Conservation (phyloP, 2,888 invertebrate genomes). For the Drosophila imparisetae region DNA sequence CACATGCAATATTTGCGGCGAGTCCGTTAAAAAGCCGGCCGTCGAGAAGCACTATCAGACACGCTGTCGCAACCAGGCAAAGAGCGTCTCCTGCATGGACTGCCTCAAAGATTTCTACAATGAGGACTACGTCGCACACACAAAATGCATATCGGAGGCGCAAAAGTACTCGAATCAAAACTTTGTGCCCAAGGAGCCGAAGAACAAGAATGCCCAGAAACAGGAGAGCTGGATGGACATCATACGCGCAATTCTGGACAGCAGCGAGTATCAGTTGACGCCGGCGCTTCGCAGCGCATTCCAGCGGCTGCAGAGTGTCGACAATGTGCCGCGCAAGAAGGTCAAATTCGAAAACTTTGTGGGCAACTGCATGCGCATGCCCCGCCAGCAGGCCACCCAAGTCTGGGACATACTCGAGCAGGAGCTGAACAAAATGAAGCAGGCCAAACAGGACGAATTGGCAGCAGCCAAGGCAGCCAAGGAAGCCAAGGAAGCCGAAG, state of each 20-base stretch:
- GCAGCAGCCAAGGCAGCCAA: conserved; percentile 50
- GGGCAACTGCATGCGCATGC: conserved; percentile 87
- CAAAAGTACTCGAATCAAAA: conserved; percentile 93
- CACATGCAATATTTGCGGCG: conserved; percentile 96
- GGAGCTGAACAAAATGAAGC: conserved; percentile 85
- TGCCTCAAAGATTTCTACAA: conserved; percentile 95
- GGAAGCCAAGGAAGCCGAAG: conserved; percentile 15
- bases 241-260: conserved; percentile 81
- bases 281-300: conserved; percentile 87
- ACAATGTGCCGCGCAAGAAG: conserved; percentile 94
- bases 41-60: conserved; percentile 94
- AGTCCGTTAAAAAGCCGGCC: conserved; percentile 94
- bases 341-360: conserved; percentile 93
- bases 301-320: conserved; percentile 88
- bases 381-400: conserved; percentile 88
- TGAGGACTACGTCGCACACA: conserved; percentile 91
- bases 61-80: conserved; percentile 88
- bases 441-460: conserved; percentile 63
- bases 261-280: conserved; percentile 75
- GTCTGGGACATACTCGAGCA: conserved; percentile 87
- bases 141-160: conserved; percentile 93
- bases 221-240: conserved; percentile 91
- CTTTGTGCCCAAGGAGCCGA: conserved; percentile 88
- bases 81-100: conserved; percentile 95
- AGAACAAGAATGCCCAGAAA: conserved; percentile 94